Evolutionary conservation across 2,888 invertebrate species (phyloP), one percentile per base, ranked within the genome.

Genomic region (Platycheirus rosarum): DNA sequence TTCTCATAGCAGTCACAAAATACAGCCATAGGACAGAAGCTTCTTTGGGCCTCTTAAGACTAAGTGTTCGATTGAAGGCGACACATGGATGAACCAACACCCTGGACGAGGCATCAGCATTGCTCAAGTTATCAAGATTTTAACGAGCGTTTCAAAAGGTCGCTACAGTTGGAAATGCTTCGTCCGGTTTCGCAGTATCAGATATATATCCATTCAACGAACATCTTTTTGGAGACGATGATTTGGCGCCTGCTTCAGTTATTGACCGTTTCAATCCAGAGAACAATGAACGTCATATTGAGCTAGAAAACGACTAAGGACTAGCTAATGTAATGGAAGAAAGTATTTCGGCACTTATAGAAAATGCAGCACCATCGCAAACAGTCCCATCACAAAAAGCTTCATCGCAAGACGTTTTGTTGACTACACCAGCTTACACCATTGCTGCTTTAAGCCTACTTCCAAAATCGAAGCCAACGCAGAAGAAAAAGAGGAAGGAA

Each of bases 211-310:
- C 65, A 4, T 49, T 49, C 23, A 65, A 40, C 40, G 49, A 49
- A 23, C 14, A 26, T n/a, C 40, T 65, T 65, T 65, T 65, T 37
- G 14, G 11, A 11, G 40, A 65, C 14, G 35, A 8, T 16, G 49
- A 65, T 16, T 49, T 63, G 23, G 48, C 48, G n/a, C 63, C 63
- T 37, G 48, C 37, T 65, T 65, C 40, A 9, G 49, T 65, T 9
- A 49, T 11, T 6, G 37, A 65, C 49, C 37, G 14, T 48, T 49
- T 23, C 23, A 23, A 23, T 23, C 23, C 3, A 23, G 16, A 44
- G 18, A 44, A 32, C 13, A 42, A 35, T 35, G 35, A 1, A 35
- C 35, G 9, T 35, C 35, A 35, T 7, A 35, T 35, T 7, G 35
- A 35, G 35, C 35, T 11, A 35, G 4, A 11, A 35, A 35, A 11